phyloP scores from a whole-genome alignment of 2,113 vertebrate genomes.

The Oplegnathus fasciatus region DNA sequence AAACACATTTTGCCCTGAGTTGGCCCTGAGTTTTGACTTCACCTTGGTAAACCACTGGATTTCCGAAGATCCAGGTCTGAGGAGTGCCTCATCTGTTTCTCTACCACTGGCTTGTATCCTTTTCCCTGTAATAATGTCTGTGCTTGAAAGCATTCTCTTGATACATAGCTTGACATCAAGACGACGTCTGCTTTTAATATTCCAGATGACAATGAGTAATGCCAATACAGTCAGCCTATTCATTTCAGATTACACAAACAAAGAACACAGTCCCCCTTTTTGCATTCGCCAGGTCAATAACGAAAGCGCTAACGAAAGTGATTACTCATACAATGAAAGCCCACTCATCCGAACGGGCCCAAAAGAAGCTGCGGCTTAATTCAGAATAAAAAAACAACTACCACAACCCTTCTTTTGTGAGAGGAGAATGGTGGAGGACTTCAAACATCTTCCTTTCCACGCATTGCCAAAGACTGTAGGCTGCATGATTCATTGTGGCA shows the following conservation, averaged over 20 bases:
- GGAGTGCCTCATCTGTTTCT: conserved; percentile 14
- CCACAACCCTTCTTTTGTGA: conserved; percentile 8
- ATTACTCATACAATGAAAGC: conserved; percentile 52
- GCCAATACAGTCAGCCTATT: conserved; percentile 35
- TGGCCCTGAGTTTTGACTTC: background rate
- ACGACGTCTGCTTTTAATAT: conserved; percentile 26
- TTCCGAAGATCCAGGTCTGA: conserved; percentile 28
- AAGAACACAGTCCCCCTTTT: conserved; percentile 20
- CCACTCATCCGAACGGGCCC: conserved; percentile 26
- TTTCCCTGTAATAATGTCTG: conserved; percentile 20
- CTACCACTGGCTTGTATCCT: background rate
- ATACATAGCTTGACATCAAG: conserved; percentile 36
- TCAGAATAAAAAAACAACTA: conserved; percentile 17
- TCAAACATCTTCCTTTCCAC: background rate
- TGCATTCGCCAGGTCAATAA: conserved; percentile 40
- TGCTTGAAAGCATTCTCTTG: conserved; percentile 27
- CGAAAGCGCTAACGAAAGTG: conserved; percentile 36
- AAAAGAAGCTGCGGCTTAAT: conserved; percentile 33
- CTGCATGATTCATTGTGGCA: background rate
- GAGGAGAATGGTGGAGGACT: conserved; percentile 1
- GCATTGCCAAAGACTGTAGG: conserved; percentile 3
- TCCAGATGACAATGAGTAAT: conserved; percentile 41
- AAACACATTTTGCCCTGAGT: background rate
- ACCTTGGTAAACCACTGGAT: background rate
- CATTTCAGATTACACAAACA: conserved; percentile 53